A percentile compares a stretch with the other conserved stretches of the same genome.
Conservation (phyloP, 2,888 invertebrate species). For the Cotesia congregata region DNA sequence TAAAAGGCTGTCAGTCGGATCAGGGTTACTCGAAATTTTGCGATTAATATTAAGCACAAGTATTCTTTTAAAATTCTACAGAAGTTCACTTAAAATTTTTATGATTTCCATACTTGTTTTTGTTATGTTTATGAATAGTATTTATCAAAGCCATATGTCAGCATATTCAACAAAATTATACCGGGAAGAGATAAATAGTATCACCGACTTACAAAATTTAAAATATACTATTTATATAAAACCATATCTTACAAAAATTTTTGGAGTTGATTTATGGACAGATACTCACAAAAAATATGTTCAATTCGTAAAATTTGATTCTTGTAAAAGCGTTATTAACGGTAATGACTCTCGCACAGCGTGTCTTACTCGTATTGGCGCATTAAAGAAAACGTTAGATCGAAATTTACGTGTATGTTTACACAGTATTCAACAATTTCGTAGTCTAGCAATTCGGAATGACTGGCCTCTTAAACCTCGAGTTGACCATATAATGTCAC, state of each 20-base stretch:
- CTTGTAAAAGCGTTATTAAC: no score
- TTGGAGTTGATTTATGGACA: background rate
- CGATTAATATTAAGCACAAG: conserved; percentile 8
- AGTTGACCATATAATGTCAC: background rate
- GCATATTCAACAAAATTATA: background rate
- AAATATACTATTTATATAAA: background rate
- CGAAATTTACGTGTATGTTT: conserved; percentile 12
- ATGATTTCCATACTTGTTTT: background rate
- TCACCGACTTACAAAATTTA: background rate
- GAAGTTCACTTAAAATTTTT: background rate
- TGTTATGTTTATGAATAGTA: background rate
- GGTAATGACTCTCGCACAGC: no score
- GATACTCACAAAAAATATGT: background rate
- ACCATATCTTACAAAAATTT: background rate
- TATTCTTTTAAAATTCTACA: background rate
- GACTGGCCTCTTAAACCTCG: conserved; percentile 7
- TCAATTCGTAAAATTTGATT: no score
- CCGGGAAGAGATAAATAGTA: background rate
- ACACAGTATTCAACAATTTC: background rate
- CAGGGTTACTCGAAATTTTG: background rate
- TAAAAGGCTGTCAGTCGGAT: background rate
- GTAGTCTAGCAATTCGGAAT: background rate
- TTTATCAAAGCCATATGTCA: background rate
- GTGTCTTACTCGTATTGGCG: no score
- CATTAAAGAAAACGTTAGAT: no score